A percentile compares a stretch with the other conserved stretches of the same genome.
Evolutionary conservation across 1,140 invertebrate genomes (phyloP).

Genomic region (Drosophila subpulchrella): DNA sequence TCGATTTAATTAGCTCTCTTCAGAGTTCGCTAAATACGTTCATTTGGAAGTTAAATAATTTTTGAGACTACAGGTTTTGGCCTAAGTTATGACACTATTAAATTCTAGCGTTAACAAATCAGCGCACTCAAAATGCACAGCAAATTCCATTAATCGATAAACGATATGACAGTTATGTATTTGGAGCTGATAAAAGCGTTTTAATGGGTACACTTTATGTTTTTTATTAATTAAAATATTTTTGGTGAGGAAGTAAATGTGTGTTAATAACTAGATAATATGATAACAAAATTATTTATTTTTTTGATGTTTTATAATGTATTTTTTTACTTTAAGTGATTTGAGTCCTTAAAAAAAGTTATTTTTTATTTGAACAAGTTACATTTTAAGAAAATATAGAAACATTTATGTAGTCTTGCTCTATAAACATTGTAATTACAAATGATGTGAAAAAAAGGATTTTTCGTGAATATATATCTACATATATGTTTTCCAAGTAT

Average conservation of each 20-base stretch:
- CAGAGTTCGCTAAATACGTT: conserved; percentile 17
- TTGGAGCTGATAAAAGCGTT: conserved; percentile 8
- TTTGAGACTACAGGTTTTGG: conserved; percentile 33
- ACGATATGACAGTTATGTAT: conserved; percentile 39
- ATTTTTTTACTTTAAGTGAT: too few relatives aligned
- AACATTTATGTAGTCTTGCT: too few relatives aligned
- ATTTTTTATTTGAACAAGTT: too few relatives aligned
- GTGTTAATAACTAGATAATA: not conserved
- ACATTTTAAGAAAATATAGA: too few relatives aligned
- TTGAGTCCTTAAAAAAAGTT: too few relatives aligned
- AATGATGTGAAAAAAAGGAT: too few relatives aligned
- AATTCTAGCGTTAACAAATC: conserved; percentile 29
- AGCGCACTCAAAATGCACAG: conserved; percentile 30
- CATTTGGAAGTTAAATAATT: conserved; percentile 33
- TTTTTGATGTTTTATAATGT: too few relatives aligned
- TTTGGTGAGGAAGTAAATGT: not conserved
- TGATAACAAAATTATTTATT: not conserved
- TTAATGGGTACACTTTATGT: not conserved
- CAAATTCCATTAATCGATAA: conserved; percentile 41
- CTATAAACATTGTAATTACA: too few relatives aligned
- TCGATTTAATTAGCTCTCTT: conserved; percentile 54
- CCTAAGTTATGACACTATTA: conserved; percentile 46
- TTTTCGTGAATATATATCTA: too few relatives aligned
- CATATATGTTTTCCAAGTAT: too few relatives aligned
- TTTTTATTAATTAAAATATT: not conserved